These are phyloP conservation scores for Sinocyclocheilus maitianheensis DNA, from an alignment of 2,113 vertebrate genomes.

Conservation along the genomic window DNA sequence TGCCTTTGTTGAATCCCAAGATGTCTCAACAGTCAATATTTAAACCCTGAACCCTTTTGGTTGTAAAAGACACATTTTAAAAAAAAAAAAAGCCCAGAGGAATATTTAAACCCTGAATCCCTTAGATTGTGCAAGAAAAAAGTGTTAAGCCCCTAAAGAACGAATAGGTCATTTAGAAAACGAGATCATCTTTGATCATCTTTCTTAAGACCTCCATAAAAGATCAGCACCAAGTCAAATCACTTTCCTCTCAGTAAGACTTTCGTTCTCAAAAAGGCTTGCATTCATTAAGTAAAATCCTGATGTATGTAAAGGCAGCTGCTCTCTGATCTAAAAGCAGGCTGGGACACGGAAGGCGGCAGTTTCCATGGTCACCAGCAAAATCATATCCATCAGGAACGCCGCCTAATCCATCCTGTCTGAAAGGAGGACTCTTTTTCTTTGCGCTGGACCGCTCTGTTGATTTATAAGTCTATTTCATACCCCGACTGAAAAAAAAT, in stretches of 20 bases:
- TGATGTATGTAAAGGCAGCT: constrained; percentile 5
- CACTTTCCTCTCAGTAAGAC: not conserved
- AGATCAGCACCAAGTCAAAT: not conserved
- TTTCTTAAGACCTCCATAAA: not conserved
- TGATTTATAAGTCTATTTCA: constrained; percentile 16
- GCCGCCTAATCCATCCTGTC: not conserved
- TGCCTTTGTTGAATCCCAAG: constrained; percentile 11
- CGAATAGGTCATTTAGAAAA: not conserved
- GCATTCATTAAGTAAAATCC: constrained; percentile 6
- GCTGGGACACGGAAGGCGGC: not conserved
- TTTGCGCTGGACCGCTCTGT: not conserved
- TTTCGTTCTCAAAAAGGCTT: not conserved
- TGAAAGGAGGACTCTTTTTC: not conserved
- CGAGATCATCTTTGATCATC: not conserved
- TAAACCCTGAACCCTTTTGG: not conserved
- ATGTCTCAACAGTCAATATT: constrained; percentile 26
- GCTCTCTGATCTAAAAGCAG: constrained; percentile 19
- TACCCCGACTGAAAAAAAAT: constrained; percentile 1
- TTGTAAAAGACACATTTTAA: not conserved
- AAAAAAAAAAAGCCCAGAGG: not conserved
- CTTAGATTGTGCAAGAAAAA: not conserved
- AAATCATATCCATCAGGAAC: constrained; percentile 23
- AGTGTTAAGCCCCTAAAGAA: not conserved
- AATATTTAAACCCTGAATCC: not conserved
- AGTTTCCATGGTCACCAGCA: constrained; percentile 30